A percentile compares a stretch with the other conserved stretches of the same genome.
phyloP scores from a whole-genome alignment of 2,797 vertebrate genomes.

The Peromyscus eremicus region DNA sequence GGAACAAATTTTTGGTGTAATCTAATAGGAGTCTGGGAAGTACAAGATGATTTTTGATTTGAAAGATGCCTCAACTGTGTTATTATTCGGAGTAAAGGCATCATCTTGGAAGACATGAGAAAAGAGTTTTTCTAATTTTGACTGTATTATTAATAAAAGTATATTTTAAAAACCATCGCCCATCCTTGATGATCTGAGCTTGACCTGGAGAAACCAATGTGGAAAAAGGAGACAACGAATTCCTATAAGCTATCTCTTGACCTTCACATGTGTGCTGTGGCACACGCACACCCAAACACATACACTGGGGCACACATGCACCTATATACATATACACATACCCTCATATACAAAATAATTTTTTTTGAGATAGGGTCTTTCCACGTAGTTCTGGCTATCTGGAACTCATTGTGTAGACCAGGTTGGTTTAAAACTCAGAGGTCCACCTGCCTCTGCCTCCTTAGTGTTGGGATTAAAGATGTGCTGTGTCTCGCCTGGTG shows the following conservation, averaged over 20 bases:
- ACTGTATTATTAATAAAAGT: slow-evolving; percentile 21
- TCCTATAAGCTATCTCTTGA: too few relatives aligned
- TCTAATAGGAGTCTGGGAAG: slow-evolving; percentile 11
- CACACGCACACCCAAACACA: too few relatives aligned
- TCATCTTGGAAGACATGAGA: background rate
- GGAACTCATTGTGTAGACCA: background rate
- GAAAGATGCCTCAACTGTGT: slow-evolving; percentile 18
- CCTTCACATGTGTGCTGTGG: too few relatives aligned
- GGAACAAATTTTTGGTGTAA: background rate
- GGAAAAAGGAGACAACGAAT: too few relatives aligned
- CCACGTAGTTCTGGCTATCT: background rate
- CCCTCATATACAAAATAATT: too few relatives aligned
- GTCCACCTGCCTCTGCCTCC: background rate
- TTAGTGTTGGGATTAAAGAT: background rate
- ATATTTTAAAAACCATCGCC: background rate
- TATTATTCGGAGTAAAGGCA: slow-evolving; percentile 37
- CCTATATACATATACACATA: too few relatives aligned
- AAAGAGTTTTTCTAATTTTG: slow-evolving; percentile 30
- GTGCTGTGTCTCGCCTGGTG: background rate
- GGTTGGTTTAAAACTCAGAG: background rate
- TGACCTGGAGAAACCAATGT: too few relatives aligned
- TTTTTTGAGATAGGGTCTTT: background rate
- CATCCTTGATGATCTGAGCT: background rate
- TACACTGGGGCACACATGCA: too few relatives aligned
- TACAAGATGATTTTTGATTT: background rate